Base-by-base conservation (phyloP, 2,888 invertebrate species). In the Apotomis turbidana region DNA sequence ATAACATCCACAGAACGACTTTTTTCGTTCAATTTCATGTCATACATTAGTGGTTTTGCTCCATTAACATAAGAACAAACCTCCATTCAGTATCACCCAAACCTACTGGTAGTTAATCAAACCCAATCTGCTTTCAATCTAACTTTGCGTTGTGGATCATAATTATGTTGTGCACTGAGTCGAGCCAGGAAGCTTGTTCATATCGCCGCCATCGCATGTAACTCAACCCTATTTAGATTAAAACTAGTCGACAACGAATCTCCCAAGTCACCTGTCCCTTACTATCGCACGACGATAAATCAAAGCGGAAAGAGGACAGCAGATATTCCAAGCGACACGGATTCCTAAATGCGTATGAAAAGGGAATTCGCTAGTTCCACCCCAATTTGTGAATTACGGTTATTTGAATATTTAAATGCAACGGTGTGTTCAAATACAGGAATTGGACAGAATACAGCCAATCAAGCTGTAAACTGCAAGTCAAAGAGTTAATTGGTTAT, bases 131-230 rank as follows among this genome's bases (percentile, higher is more conserved):
- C 80, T 80, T 85, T 85, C 85, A 82, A 91, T 91, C 91, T 89
- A 82, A 82, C 81, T 83, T 81, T 81, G 79, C 80, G 77, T 77
- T 81, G 81, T 84, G 87, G 87, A 89, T 90, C 87, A 88, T 90
- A 90, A 90, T 93, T 91, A 91, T 83, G 84, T 83, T 87, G 88
- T 79, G 86, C 87, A 87, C 80, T 83, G 83, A 83, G 80, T 86
- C 80, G 78, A 76, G 79, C 81, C 89, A 87, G 92, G 91, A 91
- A 91, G 84, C 84, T 90, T 90, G 90, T 89, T 81, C 84, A 68
- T 91, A 92, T 91, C 91, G 78, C 78, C 63, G 77, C 80, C 87
- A 85, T 90, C 87, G 84, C 75, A 77, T 80, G 79, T 81, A 78
- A 83, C 83, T 78, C 74, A 79, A 78, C 80, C 80, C 71, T 76